Evolutionary conservation across 2,888 invertebrate species (phyloP).

Genomic region (Drosophila neonasuta): DNA sequence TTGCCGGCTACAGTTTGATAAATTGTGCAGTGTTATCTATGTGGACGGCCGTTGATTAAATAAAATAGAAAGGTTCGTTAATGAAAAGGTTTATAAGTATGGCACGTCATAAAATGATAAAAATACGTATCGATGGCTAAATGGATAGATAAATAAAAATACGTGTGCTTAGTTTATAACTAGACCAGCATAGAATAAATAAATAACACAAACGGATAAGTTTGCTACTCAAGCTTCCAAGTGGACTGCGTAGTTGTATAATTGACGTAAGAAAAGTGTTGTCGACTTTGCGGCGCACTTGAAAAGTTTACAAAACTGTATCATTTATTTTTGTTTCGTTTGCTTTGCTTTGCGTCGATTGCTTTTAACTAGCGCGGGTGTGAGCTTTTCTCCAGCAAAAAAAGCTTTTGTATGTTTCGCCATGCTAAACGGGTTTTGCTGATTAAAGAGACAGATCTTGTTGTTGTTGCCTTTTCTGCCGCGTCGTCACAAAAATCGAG

Average conservation of each 20-base stretch:
- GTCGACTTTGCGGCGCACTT: conserved; percentile 53
- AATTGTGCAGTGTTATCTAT: conserved; percentile 16
- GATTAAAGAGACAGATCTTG: conserved; percentile 47
- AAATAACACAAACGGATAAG: neutral
- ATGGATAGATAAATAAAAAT: conserved; percentile 1
- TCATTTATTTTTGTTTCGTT: neutral
- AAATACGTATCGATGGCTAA: conserved; percentile 31
- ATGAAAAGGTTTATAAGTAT: conserved; percentile 22
- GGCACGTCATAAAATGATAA: conserved; percentile 23
- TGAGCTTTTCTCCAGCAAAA: conserved; percentile 72
- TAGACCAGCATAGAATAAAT: neutral
- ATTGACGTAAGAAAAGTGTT: conserved; percentile 24
- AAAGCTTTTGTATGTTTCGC: conserved; percentile 42
- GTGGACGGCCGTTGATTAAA: conserved; percentile 29
- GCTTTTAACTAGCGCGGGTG: conserved; percentile 1
- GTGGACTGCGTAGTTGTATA: conserved; percentile 45
- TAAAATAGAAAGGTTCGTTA: conserved; percentile 20
- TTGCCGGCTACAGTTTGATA: conserved; percentile 55
- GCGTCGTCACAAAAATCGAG: conserved; percentile 43
- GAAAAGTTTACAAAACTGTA: conserved; percentile 7
- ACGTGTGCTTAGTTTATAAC: conserved; percentile 5
- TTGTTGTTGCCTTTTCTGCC: conserved; percentile 32
- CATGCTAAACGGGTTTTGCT: conserved; percentile 59
- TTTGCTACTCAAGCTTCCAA: neutral
- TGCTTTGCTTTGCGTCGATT: neutral